Evolutionary conservation across 2,797 vertebrate species (phyloP), one percentile per base, ranked within the genome.

Genomic region (Philypnodon macrostomus): DNA sequence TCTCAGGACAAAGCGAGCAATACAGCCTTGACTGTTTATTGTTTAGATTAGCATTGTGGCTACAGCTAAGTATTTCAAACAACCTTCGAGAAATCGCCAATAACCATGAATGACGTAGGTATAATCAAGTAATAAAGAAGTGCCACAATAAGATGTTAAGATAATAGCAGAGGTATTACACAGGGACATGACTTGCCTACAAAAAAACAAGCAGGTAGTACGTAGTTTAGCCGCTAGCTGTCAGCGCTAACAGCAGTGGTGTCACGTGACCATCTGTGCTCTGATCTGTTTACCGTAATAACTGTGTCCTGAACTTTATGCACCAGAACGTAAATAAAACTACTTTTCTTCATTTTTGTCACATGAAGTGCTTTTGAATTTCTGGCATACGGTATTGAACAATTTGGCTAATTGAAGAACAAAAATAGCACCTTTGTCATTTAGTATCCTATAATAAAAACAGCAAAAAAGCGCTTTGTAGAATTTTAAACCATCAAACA

Each of bases 261-360:
- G 3, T 47, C 19, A 8, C 72, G 70, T 65, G 5, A 71, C 66
- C 53, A 59, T 1, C 38, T 19, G 21, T 23, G 3, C 3, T 23
- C 21, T 23, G 21, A 39, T 0, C 3, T 13, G 1, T 41, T 67
- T 80, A 85, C 82, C 84, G 82, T 83, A 86, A 75, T 72, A 60
- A 46, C 51, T 0, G n/a, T n/a, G n/a, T n/a, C n/a, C n/a, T n/a
- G n/a, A n/a, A n/a, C n/a, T n/a, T n/a, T n/a, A n/a, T n/a, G n/a
- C n/a, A n/a, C n/a, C n/a, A n/a, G n/a, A n/a, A n/a, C n/a, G n/a
- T n/a, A n/a, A n/a, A n/a, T n/a, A n/a, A n/a, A n/a, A n/a, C n/a
- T n/a, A n/a, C n/a, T n/a, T n/a, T n/a, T n/a, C n/a, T n/a, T n/a
- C n/a, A n/a, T n/a, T n/a, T n/a, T n/a, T n/a, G n/a, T n/a, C n/a